Base-by-base conservation (phyloP, 2,888 invertebrate species). In the Diarsia mendica region DNA sequence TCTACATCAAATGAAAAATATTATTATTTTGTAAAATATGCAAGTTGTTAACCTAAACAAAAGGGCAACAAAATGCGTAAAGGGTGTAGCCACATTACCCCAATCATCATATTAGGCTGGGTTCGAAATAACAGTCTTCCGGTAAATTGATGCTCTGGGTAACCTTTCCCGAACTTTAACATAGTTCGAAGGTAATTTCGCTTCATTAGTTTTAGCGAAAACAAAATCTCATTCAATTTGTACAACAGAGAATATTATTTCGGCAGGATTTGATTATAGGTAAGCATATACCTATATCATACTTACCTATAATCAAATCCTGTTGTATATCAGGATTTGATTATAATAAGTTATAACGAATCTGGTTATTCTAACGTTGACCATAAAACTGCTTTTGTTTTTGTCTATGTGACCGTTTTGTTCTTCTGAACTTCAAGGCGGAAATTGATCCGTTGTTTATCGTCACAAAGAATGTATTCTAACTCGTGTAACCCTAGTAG, bases 181-280 rank as follows among this genome's bases (percentile, higher is more conserved):
- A 81, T 76, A 75, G 73, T 77, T 77, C n/a, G 28, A 60, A 77
- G 75, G 80, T 85, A 83, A 83, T 75, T 85, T 65, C 63, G 70
- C 68, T 73, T 79, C 79, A 84, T 82, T 82, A 70, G 72, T 74
- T 85, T 69, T 55, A 58, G 48, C 39, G 58, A 66, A 85, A 84
- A 79, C 69, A 76, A 81, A 85, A 81, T 81, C 63, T 81, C 71
- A 73, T 85, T 76, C 55, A 85, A 85, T 85, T 82, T 58, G 70
- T 49, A 61, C 5, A 55, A 49, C 53, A 51, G 28, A 58, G 13
- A 66, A 44, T 46, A 60, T 63, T 28, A 53, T 60, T 63, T 6
- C 18, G 6, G 1, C 15, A 66, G 5, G 15, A 44, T 72, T 72
- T 23, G 33, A 18, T 15, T 23, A 39, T 10, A 11, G n/a, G n/a